Percentiles rank a stretch among this genome's conserved stretches.
These are phyloP conservation scores for Melinopterus prodromus DNA, from an alignment of 2,888 invertebrate species.

Conservation along the genomic window DNA sequence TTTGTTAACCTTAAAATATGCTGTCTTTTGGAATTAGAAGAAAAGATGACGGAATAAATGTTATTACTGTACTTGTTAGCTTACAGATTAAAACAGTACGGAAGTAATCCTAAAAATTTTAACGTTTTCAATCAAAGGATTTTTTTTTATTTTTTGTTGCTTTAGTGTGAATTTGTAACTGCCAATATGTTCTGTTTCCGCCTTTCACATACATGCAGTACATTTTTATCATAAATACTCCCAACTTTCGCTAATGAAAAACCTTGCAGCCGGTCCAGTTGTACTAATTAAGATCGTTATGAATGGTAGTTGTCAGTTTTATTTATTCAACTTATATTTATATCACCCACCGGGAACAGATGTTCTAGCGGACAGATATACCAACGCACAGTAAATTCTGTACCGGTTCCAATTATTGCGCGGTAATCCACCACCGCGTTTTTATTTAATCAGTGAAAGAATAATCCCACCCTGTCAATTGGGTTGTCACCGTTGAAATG, in stretches of 20 bases:
- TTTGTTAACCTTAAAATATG: no score
- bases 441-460: slow-evolving; percentile 4
- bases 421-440: background rate
- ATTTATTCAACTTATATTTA: background rate
- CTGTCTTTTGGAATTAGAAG: no score
- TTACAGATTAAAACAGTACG: no score
- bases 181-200: no score
- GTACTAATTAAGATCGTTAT: background rate
- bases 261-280: background rate
- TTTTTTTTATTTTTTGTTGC: no score
- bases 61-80: no score
- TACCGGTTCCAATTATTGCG: background rate
- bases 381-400: background rate
- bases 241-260: background rate
- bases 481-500: background rate
- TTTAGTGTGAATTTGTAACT: no score
- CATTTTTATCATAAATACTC: background rate
- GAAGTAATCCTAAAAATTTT: no score
- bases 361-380: background rate
- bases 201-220: no score
- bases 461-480: background rate
- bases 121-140: no score
- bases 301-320: background rate
- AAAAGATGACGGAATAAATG: no score
- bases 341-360: background rate